These are phyloP conservation scores for Pseudomyrmex concolor DNA, from an alignment of 1,140 invertebrate species.

Conservation along the genomic window DNA sequence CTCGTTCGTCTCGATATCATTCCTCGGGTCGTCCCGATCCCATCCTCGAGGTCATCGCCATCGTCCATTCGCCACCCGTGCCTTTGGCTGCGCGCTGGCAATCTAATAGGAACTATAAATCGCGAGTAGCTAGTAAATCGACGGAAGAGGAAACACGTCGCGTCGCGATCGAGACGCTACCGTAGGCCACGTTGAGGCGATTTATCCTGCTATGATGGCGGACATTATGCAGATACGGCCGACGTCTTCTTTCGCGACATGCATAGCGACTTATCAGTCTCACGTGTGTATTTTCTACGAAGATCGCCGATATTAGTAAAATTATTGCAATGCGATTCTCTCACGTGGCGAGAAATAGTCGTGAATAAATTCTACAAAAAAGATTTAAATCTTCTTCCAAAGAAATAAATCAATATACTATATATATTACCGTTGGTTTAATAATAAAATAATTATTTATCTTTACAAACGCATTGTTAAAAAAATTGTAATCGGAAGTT, in stretches of 20 bases:
- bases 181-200: slow-evolving; percentile 62
- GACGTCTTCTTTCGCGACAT: slow-evolving; percentile 19
- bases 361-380: background rate
- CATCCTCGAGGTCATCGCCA: slow-evolving; percentile 29
- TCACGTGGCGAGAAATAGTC: background rate
- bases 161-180: slow-evolving; percentile 65
- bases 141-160: slow-evolving; percentile 72
- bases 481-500: background rate
- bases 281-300: background rate
- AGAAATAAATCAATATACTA: background rate
- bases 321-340: slow-evolving; percentile 6
- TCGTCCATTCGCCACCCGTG: slow-evolving; percentile 29
- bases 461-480: background rate
- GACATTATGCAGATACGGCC: slow-evolving; percentile 69
- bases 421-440: background rate
- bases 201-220: slow-evolving; percentile 71
- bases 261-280: slow-evolving; percentile 52
- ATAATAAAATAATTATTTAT: background rate
- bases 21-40: slow-evolving; percentile 22
- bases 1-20: slow-evolving; percentile 60
- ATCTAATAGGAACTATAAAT: slow-evolving; percentile 74
- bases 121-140: slow-evolving; percentile 68
- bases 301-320: background rate
- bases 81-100: slow-evolving; percentile 46
- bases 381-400: background rate